Evolutionary conservation across 37 sponge, comb jelly and placozoan genomes (phyloP), one percentile per base, ranked within the genome.

Genomic region (Cladorhizidae sp.): DNA sequence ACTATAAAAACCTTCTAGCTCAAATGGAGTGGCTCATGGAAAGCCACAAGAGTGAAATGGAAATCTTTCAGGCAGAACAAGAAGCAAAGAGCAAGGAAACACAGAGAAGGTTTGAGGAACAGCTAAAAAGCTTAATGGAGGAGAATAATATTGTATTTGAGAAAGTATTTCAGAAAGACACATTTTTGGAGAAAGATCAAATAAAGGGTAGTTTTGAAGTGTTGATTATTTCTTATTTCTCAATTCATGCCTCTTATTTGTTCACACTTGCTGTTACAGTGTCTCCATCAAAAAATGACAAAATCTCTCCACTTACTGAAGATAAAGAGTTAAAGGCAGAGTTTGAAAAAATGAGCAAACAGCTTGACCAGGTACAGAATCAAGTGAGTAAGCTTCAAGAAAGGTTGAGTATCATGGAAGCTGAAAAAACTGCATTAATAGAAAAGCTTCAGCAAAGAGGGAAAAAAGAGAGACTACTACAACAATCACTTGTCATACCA

Each of bases 71-170:
- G 25, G 67, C 72, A 32, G 67, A 73, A 38, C 69, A 83, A 59
- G 84, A 91, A 55, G 58, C 43, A 29, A 79, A 91, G 70, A 58
- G 83, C 28, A 40, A 42, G 43, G 87, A 86, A 32, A 78, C 80
- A 77, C 49, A 68, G 28, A 77, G 75, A 11, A 68, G 67, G 0
- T 86, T 78, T 75, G 80, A 91, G 70, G 80, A 91, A 29, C 87
- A 86, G 71, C 57, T 86, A 39, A 82, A 83, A 67, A 86, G 80
- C 43, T 42, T 91, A 40, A 57, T 83, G 75, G 87, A 79, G 25
- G 82, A 82, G 25, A 33, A 57, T n/a, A 22, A 33, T 8, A 78
- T 74, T 79, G 5, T 45, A 9, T 12, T 45, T 12, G 49, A 45
- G 5, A 45, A 12, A 45, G 49, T 45, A 12, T 45, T 9, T 45